Conservation (phyloP, 2,113 vertebrate species). For the Glaucomys volans region DNA sequence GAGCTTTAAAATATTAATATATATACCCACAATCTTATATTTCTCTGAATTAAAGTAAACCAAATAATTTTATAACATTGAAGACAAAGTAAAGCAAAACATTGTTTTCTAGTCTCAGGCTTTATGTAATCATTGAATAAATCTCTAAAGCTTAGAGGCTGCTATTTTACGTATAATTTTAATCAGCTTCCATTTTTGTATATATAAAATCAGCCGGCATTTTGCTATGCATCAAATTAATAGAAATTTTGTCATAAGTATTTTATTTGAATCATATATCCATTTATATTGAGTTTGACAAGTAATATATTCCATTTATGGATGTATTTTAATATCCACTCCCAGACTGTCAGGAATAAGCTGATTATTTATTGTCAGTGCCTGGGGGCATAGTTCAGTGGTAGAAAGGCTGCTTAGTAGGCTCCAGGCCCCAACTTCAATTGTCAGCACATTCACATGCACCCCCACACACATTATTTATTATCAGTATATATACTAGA, state of each 20-base stretch:
- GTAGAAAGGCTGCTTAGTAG: not conserved
- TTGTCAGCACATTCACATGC: not conserved
- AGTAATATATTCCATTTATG: not conserved
- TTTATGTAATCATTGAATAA: slow-evolving; percentile 47
- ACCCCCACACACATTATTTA: not conserved
- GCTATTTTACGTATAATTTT: not conserved
- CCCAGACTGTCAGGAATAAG: not conserved
- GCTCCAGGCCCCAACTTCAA: not conserved
- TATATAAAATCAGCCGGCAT: not conserved
- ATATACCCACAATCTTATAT: not conserved
- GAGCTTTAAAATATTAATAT: not conserved
- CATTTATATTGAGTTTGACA: not conserved
- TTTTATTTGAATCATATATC: slow-evolving; percentile 43
- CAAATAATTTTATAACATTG: slow-evolving; percentile 8
- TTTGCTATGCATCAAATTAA: not conserved
- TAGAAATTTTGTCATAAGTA: slow-evolving; percentile 29
- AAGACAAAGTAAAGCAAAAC: not conserved
- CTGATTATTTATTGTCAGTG: not conserved
- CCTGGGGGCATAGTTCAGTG: not conserved
- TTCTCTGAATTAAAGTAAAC: slow-evolving; percentile 29
- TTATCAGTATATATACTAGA: not conserved
- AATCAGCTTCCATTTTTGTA: not conserved
- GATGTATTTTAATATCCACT: not conserved
- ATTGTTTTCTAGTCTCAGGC: not conserved
- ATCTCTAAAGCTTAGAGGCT: not conserved